Base-by-base conservation (phyloP, 2,888 invertebrate genomes). In the Erannis defoliaria region DNA sequence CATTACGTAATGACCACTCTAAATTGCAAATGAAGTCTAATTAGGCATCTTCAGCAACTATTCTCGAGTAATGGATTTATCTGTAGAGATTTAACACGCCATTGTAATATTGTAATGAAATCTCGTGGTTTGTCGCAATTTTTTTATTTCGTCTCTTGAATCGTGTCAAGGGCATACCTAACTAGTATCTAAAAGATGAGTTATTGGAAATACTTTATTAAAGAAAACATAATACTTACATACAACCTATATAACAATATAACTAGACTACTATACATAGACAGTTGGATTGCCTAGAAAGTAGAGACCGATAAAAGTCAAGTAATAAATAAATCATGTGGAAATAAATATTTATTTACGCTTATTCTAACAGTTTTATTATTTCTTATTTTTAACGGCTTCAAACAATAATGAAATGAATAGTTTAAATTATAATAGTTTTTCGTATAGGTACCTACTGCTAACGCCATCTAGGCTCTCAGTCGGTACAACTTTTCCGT, bases 381-480 rank as follows among this genome's bases (percentile, higher is more conserved):
- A n/a, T n/a, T n/a, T n/a, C n/a, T n/a, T n/a, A n/a, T n/a, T n/a
- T n/a, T n/a, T n/a, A n/a, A n/a, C n/a, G n/a, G n/a, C n/a, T n/a
- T n/a, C n/a, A n/a, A n/a, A n/a, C n/a, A n/a, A n/a, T n/a, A n/a
- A n/a, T n/a, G 9, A 6, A 23, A 23, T 4, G 23, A 23, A 23
- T 23, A 4, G 23, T 23, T 23, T 4, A 2, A 23, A 23, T 23
- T 23, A 23, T 23, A 23, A 23, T 29, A 23, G 23, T 10, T 8
- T 10, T 9, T 9, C 9, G 10, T 9, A 31, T 31, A 31, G n/a
- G n/a, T n/a, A 31, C 1, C 2, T 37, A 62, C 48, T 45, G 14
- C 16, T 63, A 74, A 35, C 79, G 83, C 84, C 85, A 85, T 78
- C 85, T 86, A 18, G 71, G 14, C 54, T 14, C 1, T 12, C n/a